Conservation (phyloP, 2,797 vertebrate species). For the Tokudaia tokunoshimensis region DNA sequence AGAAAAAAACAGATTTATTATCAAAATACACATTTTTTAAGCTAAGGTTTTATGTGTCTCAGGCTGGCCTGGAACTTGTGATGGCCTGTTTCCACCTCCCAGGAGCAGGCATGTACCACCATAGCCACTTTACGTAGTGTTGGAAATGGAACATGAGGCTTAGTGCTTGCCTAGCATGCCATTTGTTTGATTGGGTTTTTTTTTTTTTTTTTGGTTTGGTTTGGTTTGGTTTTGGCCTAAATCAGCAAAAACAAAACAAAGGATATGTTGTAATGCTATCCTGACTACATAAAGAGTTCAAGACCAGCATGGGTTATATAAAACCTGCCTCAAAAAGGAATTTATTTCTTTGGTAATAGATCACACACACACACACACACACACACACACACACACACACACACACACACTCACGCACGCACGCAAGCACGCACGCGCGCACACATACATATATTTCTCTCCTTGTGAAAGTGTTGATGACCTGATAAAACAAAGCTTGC, state of each 20-base stretch:
- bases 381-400: too few relatives aligned
- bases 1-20: not conserved
- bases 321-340: not conserved
- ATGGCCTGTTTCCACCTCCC: not conserved
- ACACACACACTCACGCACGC: not conserved
- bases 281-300: not conserved
- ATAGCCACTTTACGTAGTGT: not conserved
- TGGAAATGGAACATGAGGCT: not conserved
- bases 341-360: not conserved
- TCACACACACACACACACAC: not conserved
- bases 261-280: not conserved
- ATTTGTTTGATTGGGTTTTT: not conserved
- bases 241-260: constrained; percentile 47
- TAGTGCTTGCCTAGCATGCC: not conserved
- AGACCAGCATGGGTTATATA: not conserved
- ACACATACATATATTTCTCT: not conserved
- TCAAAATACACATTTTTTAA: not conserved
- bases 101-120: not conserved
- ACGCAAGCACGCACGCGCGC: too few relatives aligned
- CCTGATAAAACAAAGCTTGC: constrained; percentile 18
- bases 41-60: not conserved
- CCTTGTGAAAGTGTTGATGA: not conserved
- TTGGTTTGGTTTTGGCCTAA: not conserved
- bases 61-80: not conserved
- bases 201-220: not conserved